Conservation (phyloP, 2,888 invertebrate genomes). For the Tiphia femorata region DNA sequence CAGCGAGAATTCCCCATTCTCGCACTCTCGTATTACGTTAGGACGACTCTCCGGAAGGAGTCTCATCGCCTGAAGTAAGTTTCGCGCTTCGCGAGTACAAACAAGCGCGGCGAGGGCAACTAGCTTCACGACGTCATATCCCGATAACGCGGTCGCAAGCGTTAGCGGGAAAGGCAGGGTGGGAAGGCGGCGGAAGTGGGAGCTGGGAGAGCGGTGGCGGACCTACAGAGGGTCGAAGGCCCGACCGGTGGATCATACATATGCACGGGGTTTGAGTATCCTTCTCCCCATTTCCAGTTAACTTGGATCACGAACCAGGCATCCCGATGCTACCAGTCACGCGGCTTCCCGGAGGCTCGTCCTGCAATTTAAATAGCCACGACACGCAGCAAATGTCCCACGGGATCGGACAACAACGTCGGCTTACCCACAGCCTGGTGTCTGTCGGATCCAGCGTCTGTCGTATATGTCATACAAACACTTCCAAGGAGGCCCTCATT, state of each 20-base stretch:
- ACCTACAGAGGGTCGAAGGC: background rate
- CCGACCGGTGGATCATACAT: conserved; percentile 38
- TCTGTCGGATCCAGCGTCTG: conserved; percentile 76
- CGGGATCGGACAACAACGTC: conserved; percentile 46
- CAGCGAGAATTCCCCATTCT: too few relatives aligned
- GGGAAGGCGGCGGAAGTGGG: background rate
- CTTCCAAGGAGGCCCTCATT: conserved; percentile 72
- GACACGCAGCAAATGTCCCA: conserved; percentile 51
- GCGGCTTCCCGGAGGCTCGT: conserved; percentile 49
- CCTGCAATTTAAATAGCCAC: conserved; percentile 45
- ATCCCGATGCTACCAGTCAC: conserved; percentile 49
- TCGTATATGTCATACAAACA: conserved; percentile 75
- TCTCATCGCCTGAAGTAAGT: too few relatives aligned
- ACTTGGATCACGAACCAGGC: conserved; percentile 45
- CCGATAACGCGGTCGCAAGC: too few relatives aligned
- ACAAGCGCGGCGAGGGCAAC: too few relatives aligned
- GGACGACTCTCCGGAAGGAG: too few relatives aligned
- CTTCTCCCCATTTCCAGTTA: conserved; percentile 50
- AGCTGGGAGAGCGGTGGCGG: background rate
- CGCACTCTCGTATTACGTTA: too few relatives aligned
- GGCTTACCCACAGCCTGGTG: conserved; percentile 49
- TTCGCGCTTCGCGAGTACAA: too few relatives aligned
- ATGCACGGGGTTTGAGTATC: conserved; percentile 41
- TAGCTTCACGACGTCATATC: too few relatives aligned
- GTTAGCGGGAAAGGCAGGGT: background rate